These are phyloP conservation scores for Empidonax traillii DNA, from an alignment of 2,113 vertebrate species.

Conservation along the genomic window DNA sequence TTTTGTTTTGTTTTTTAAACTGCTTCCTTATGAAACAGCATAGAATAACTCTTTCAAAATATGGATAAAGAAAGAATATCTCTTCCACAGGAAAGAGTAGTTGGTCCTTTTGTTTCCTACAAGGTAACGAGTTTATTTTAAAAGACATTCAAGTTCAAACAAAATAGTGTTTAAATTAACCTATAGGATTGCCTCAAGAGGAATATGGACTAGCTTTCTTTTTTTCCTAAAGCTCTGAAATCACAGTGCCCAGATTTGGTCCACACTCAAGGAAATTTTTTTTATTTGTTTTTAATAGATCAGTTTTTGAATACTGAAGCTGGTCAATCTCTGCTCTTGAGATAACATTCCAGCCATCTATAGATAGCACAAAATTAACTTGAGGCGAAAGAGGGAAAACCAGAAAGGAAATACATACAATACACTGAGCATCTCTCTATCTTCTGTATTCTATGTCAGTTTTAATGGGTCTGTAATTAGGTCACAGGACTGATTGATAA, in stretches of 20 bases:
- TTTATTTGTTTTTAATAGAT: background rate
- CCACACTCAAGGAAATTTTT: background rate
- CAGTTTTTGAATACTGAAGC: background rate
- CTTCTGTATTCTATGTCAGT: background rate
- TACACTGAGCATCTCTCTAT: background rate
- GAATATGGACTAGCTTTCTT: background rate
- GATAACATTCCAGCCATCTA: background rate
- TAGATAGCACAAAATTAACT: constrained; percentile 10
- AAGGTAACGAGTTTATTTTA: background rate
- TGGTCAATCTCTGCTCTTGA: background rate
- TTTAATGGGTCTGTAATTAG: constrained; percentile 46
- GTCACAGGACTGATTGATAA: background rate
- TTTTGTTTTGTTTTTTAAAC: background rate
- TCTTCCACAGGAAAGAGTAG: background rate
- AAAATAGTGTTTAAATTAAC: background rate
- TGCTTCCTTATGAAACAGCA: background rate
- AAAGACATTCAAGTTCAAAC: background rate
- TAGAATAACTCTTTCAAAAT: background rate
- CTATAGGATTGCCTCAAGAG: background rate
- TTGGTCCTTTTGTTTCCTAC: background rate
- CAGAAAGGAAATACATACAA: background rate
- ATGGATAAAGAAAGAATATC: background rate
- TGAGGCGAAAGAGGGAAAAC: background rate
- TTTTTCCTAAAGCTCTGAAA: background rate
- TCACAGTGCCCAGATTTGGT: background rate